Evolutionary conservation across 1,140 invertebrate species (phyloP), one percentile per base, ranked within the genome.

Genomic region (Linepithema humile): DNA sequence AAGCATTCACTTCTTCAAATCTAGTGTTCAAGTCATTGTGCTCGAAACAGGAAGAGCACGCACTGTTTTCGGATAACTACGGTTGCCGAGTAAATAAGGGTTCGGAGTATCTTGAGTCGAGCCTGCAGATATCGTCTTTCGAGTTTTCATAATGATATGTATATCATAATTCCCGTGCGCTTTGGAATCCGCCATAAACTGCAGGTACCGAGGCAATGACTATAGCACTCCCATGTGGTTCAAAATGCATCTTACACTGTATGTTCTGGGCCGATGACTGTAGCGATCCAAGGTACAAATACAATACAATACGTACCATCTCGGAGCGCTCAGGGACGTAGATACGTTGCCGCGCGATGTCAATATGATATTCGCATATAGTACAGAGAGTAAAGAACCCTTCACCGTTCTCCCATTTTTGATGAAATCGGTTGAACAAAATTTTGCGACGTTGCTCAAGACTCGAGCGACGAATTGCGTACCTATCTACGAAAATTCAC

Each of bases 281-380:
- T 80, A 80, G 64, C 64, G 75, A 70, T 80, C 64, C 64, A 23
- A 80, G 64, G 70, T 80, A 70, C 75, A 80, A 80, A 80, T 69
- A 43, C 75, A 69, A 57, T 67, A 70, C 26, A 69, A 26, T 65
- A 55, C 75, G 64, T 55, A 80, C 35, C 64, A 70, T 80, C 48
- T 40, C 64, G 17, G 38, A 43, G 64, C 75, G 75, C 48, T 80
- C 23, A 43, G 48, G 35, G 64, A 70, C 75, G 48, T 55, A 69
- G 75, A 57, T 80, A 80, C 26, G 64, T 40, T 32, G 40, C 26
- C 35, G 48, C 38, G 38, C 26, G 62, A 78, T 55, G 75, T 70
- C 75, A 48, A 55, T 40, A 69, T 29, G 17, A 78, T 70, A 57
- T 70, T 70, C 45, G 23, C 48, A 48, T 29, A 67, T 29, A 78